Conservation (phyloP, 2,113 vertebrate species). For the Opisthocomus hoazin region DNA sequence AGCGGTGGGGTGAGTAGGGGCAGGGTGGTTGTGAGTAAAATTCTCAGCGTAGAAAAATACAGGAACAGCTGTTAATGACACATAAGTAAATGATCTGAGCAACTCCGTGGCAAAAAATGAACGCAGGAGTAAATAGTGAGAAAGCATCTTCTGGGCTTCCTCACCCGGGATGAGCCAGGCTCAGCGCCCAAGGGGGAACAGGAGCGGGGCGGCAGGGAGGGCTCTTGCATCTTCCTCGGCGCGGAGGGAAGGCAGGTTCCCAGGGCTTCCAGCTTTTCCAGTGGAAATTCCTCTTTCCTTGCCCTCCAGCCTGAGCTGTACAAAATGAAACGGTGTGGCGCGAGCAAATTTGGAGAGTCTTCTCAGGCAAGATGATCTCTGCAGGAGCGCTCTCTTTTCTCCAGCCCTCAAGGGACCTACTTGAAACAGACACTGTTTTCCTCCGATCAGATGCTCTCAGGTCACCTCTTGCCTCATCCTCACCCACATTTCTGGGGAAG, state of each 20-base stretch:
- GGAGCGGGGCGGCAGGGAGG: constrained; percentile 39
- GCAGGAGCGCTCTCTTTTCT: not conserved
- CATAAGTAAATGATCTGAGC: not conserved
- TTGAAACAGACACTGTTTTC: not conserved
- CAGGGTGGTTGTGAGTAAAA: not conserved
- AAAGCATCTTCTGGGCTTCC: not conserved
- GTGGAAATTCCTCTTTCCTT: not conserved
- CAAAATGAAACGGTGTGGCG: not conserved
- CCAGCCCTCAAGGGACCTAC: not conserved
- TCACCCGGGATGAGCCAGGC: not conserved
- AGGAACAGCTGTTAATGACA: not conserved
- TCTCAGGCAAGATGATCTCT: too few relatives aligned
- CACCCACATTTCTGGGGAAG: not conserved
- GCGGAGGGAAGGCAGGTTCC: not conserved
- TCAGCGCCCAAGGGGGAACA: not conserved
- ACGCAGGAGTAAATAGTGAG: not conserved
- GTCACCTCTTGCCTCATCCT: not conserved
- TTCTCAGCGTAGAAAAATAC: not conserved
- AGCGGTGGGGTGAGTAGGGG: not conserved
- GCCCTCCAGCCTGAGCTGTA: too few relatives aligned
- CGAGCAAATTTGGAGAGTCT: not conserved
- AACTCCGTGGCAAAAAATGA: not conserved
- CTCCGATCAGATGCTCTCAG: not conserved
- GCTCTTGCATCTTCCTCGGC: not conserved
- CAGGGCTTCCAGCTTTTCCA: not conserved